Evolutionary conservation across 2,113 vertebrate species (phyloP).

Genomic region (Ictalurus furcatus): DNA sequence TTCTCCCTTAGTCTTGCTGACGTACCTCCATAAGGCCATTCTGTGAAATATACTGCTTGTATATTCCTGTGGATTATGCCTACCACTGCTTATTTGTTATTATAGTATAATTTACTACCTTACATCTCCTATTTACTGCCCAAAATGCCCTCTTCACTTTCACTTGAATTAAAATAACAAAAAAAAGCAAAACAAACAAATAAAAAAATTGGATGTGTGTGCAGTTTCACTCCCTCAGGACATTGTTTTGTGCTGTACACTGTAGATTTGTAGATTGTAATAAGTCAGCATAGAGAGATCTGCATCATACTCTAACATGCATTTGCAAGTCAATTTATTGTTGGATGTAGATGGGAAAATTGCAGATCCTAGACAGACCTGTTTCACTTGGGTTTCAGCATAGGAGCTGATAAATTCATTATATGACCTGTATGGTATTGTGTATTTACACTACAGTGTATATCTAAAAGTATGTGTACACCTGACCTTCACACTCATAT

Average conservation of each 20-base stretch:
- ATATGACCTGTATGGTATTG: background rate
- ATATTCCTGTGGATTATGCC: background rate
- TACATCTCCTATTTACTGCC: background rate
- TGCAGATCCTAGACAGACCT: background rate
- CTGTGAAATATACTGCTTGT: background rate
- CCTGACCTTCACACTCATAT: background rate
- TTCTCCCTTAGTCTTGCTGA: background rate
- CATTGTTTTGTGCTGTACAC: conserved; percentile 29
- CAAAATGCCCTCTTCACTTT: conserved; percentile 39
- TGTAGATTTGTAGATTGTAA: conserved; percentile 19
- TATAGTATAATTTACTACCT: conserved; percentile 30
- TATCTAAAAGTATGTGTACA: background rate
- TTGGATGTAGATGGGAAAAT: background rate
- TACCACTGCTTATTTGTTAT: conserved; percentile 11
- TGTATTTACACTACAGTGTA: background rate
- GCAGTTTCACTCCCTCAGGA: conserved; percentile 31
- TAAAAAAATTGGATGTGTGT: background rate
- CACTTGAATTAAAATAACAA: background rate
- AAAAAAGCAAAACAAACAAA: background rate
- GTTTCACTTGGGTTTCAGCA: background rate
- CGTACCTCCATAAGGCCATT: background rate
- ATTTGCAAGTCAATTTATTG: conserved; percentile 21
- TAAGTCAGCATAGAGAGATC: conserved; percentile 3
- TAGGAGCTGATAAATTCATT: background rate
- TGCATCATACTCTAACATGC: background rate